phyloP scores from a whole-genome alignment of 2,113 vertebrate species.

The Cryptomyrus ogoouensis region DNA sequence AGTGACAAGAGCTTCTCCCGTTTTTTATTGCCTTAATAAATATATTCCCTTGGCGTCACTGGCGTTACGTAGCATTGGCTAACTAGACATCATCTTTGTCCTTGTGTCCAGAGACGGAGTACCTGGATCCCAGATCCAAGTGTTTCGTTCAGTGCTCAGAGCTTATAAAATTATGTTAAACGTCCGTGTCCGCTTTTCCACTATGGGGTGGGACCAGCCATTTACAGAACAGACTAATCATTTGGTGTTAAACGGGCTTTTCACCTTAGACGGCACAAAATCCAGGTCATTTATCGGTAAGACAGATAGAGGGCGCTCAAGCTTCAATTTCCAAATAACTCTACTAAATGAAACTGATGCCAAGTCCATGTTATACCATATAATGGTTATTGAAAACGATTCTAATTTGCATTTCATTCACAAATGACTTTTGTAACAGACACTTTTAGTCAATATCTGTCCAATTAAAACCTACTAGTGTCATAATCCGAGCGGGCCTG shows the following conservation, averaged over 20 bases:
- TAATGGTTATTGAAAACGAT: neutral
- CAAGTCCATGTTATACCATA: neutral
- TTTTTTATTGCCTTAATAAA: constrained; percentile 62
- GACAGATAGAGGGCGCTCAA: constrained; percentile 60
- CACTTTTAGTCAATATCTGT: neutral
- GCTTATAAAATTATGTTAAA: constrained; percentile 77
- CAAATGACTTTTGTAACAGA: neutral
- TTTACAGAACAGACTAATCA: constrained; percentile 68
- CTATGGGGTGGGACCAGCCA: constrained; percentile 74
- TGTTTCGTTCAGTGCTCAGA: constrained; percentile 66
- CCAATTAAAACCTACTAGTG: neutral
- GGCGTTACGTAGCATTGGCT: constrained; percentile 56
- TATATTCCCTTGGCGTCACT: constrained; percentile 41
- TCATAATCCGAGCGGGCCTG: neutral
- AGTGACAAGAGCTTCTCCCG: constrained; percentile 46
- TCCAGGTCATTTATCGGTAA: constrained; percentile 6
- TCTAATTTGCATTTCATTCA: neutral
- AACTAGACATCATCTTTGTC: constrained; percentile 58
- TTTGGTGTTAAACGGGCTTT: neutral
- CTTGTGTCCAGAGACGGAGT: constrained; percentile 54
- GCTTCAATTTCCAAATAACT: constrained; percentile 39
- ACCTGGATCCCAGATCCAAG: constrained; percentile 52
- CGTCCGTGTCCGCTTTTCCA: constrained; percentile 72
- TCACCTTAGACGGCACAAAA: neutral
- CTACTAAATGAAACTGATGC: neutral